Evolutionary conservation across 2,888 invertebrate species (phyloP).

Genomic region (Caenorhabditis sp.): DNA sequence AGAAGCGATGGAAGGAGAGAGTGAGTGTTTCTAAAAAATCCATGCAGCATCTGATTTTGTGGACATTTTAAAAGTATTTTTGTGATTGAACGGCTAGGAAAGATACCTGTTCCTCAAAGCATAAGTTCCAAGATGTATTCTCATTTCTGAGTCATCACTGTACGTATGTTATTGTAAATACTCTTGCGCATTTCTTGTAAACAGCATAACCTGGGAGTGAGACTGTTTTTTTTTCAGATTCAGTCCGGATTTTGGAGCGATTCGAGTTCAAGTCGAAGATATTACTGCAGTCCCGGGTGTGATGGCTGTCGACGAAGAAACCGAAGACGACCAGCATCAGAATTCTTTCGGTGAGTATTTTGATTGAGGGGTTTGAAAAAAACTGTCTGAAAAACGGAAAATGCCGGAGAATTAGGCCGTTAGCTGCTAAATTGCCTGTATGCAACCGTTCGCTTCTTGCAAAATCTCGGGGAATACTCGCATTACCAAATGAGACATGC

Average conservation of each 20-base stretch:
- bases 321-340: neutral
- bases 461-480: slow-evolving; percentile 4
- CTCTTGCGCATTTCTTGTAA: neutral
- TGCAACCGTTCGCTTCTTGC: too few relatives aligned
- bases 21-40: too few relatives aligned
- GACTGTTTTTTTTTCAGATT: slow-evolving; percentile 38
- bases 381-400: neutral
- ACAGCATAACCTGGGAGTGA: too few relatives aligned
- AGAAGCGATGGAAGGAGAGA: slow-evolving; percentile 37
- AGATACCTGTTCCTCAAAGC: too few relatives aligned
- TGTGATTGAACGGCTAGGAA: too few relatives aligned
- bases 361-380: neutral
- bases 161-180: too few relatives aligned
- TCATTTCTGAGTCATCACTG: slow-evolving; percentile 1
- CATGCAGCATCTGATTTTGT: too few relatives aligned
- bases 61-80: too few relatives aligned
- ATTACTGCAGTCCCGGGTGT: slow-evolving; percentile 45
- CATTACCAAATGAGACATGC: slow-evolving; percentile 54
- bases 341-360: slow-evolving; percentile 32
- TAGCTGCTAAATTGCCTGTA: too few relatives aligned
- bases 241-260: slow-evolving; percentile 63
- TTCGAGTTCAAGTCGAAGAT: slow-evolving; percentile 62
- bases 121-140: neutral
- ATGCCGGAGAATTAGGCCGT: slow-evolving; percentile 16
- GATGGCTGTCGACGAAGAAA: slow-evolving; percentile 44